Evolutionary conservation across 2,113 vertebrate species (phyloP), one percentile per base, ranked within the genome.

Genomic region (Phrynosoma platyrhinos): DNA sequence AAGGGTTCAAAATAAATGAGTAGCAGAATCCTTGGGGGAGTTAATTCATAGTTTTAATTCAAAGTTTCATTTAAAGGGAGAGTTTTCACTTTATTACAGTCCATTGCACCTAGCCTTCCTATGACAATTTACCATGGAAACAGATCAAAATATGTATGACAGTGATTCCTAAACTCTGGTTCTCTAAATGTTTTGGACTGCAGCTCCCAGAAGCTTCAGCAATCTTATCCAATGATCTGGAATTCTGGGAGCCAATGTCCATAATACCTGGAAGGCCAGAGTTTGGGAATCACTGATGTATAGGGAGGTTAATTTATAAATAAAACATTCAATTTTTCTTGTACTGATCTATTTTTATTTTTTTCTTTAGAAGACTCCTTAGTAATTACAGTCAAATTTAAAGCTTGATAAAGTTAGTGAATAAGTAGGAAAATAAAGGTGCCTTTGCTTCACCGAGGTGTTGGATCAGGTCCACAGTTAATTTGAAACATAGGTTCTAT

Each of bases 251-350:
- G 36, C 36, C 36, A 36, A 36, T 36, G 36, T 36, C 36, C 36
- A 36, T 36, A 36, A 36, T 36, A 36, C 36, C 36, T 36, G 36
- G 36, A 36, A 36, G 36, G 36, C 36, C 36, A 36, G 36, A 36
- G 36, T 36, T 36, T 36, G 36, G 36, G 36, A 36, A 36, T 36
- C 36, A 36, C 78, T 82, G 52, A 85, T 16, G 88, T 36, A 85
- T 79, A 21, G 1, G 55, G 64, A 82, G 79, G 82, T 87, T 84
- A 87, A 90, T 87, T 81, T 90, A 83, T 86, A 90, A 91, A 82
- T 75, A 1, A 90, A 90, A 79, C 78, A 1, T 8, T 83, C 32
- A 53, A 81, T 88, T 90, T 90, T 94, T 92, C 86, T 89, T 91
- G 62, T 75, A 5, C n/a, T 62, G 10, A 62, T 84, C 36, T 40